A percentile compares a stretch with the other conserved stretches of the same genome.
phyloP scores from a whole-genome alignment of 2,797 vertebrate genomes.

The Enteromius treurensis region DNA sequence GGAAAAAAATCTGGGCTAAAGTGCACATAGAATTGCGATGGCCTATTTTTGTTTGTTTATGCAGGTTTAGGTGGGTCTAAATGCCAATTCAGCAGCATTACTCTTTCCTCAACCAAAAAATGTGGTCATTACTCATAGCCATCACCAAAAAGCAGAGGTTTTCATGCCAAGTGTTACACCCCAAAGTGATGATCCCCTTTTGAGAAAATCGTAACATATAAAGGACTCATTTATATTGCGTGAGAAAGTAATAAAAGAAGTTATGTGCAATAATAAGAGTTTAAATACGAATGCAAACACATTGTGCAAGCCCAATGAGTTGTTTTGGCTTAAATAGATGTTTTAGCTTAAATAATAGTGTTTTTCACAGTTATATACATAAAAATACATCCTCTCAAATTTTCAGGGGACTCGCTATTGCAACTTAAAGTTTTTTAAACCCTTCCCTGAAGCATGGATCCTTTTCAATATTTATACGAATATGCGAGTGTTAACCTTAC shows the following conservation, averaged over 20 bases:
- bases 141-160: constrained; percentile 38
- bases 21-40: neutral
- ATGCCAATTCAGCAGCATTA: constrained; percentile 54
- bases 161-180: neutral
- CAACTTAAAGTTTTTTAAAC: neutral
- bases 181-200: neutral
- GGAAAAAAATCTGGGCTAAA: constrained; percentile 47
- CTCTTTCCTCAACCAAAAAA: constrained; percentile 43
- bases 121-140: constrained; percentile 46
- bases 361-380: neutral
- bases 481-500: constrained; percentile 56
- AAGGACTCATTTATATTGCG: neutral
- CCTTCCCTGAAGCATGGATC: constrained; percentile 44
- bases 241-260: neutral
- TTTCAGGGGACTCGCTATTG: neutral
- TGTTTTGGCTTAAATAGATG: too few relatives aligned
- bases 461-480: constrained; percentile 62
- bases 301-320: too few relatives aligned
- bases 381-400: neutral
- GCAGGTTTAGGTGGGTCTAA: constrained; percentile 50
- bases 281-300: neutral
- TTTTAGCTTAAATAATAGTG: neutral
- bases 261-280: neutral
- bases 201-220: neutral
- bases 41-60: constrained; percentile 41